Evolutionary conservation across 2,113 vertebrate genomes (phyloP).

Genomic region (Gobius niger): DNA sequence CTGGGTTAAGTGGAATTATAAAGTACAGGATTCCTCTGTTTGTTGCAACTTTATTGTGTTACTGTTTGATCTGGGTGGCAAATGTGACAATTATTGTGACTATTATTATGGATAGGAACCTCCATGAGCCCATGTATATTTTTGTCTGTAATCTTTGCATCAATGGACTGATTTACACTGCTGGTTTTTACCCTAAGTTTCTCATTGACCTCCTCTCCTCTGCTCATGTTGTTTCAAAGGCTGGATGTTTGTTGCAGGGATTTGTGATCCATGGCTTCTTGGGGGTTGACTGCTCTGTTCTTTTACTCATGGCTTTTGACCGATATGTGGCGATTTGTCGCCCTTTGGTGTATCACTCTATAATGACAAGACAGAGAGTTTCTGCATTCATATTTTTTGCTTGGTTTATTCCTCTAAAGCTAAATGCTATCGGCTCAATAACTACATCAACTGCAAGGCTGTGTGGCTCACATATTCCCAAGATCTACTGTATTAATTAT

Average conservation of each 20-base stretch:
- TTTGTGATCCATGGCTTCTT: constrained; percentile 40
- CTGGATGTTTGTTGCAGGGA: constrained; percentile 47
- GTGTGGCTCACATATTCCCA: constrained; percentile 44
- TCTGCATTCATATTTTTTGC: constrained; percentile 20
- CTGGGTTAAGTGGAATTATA: constrained; percentile 24
- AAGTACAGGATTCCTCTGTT: constrained; percentile 32
- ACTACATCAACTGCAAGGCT: constrained; percentile 6
- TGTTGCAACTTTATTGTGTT: constrained; percentile 43
- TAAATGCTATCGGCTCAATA: constrained; percentile 17
- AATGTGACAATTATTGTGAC: constrained; percentile 40
- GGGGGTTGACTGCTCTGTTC: constrained; percentile 35
- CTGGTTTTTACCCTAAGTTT: constrained; percentile 53
- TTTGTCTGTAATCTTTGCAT: constrained; percentile 52
- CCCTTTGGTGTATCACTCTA: constrained; percentile 49
- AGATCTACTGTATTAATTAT: constrained; percentile 39
- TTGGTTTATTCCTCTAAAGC: constrained; percentile 16
- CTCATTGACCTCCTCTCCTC: constrained; percentile 44
- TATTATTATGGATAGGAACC: constrained; percentile 33
- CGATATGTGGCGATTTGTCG: constrained; percentile 59
- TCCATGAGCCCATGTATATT: constrained; percentile 59
- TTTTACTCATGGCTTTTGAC: constrained; percentile 48
- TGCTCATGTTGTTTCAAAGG: constrained; percentile 37
- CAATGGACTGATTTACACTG: constrained; percentile 44
- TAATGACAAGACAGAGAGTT: constrained; percentile 41
- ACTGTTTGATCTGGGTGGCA: constrained; percentile 44